Evolutionary conservation across 1,140 invertebrate genomes (phyloP), one percentile per base, ranked within the genome.

Genomic region (Dreissena polymorpha): DNA sequence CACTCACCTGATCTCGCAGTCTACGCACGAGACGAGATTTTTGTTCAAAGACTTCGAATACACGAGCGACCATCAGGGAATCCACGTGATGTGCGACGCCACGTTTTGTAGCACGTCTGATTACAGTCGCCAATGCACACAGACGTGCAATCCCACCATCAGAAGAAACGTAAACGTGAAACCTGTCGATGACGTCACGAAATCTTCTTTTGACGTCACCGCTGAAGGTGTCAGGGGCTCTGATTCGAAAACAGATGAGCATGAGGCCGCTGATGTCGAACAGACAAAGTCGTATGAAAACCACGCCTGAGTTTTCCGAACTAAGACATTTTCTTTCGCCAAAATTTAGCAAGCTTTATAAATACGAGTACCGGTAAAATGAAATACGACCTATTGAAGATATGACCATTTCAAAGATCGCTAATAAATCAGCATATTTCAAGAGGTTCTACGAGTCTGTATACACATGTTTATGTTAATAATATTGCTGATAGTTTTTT

Each of bases 31-130:
- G 65, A 86, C 86, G 49, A 68, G 65, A 23, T 85, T 86, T 55
- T 53, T 84, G 0, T 86, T 86, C 74, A 49, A 83, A 29, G 73
- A 86, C 25, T 82, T 86, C 57, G 83, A 85, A 50, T 86, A 79
- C 50, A 27, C 78, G 39, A 64, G n/a, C 23, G 78, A 74, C 57
- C 83, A 83, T 6, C 55, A 74, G 16, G 25, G 78, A 27, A 53
- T 86, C 14, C 68, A 85, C 27, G 29, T 86, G 2, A 75, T 63
- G 51, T 86, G 86, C 57, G 80, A 84, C 49, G 79, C 69, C 71
- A 85, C 69, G 0, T 85, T 86, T 70, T 86, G 86, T 67, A 39
- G 55, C 10, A 27, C 29, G 0, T 49, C 55, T 25, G 83, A 86
- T 50, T 78, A 70, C 16, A 84, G 78, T 13, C 16, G 27, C 12